A percentile compares a stretch with the other conserved stretches of the same genome.
Evolutionary conservation across 2,888 invertebrate species (phyloP).

Genomic region (Eristalinus sepulchralis): DNA sequence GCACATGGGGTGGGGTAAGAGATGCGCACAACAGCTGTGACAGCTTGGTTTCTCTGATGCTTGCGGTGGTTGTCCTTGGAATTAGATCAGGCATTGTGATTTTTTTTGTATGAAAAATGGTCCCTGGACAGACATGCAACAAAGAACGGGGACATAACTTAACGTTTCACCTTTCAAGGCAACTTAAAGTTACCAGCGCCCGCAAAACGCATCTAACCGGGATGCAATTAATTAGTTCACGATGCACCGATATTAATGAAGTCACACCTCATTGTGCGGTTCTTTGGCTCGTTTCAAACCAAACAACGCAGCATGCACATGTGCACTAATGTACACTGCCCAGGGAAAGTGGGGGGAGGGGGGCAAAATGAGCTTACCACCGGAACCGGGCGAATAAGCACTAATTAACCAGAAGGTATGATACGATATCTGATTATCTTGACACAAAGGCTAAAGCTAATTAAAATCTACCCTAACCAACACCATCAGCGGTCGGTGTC

Average conservation of each 20-base stretch:
- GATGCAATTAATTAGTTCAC: not conserved
- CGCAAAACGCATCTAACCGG: not conserved
- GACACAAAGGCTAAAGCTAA: slow-evolving; percentile 13
- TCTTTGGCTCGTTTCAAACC: not conserved
- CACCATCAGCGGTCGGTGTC: not conserved
- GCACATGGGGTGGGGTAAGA: not conserved
- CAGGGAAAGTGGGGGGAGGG: no score
- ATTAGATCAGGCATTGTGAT: not conserved
- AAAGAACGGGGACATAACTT: no score
- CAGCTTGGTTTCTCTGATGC: not conserved
- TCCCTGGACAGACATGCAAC: no score
- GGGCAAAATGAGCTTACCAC: not conserved
- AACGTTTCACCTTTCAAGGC: no score
- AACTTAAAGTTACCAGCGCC: not conserved
- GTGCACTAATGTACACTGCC: no score
- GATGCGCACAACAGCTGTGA: not conserved
- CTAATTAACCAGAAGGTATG: slow-evolving; percentile 27
- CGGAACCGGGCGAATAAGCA: not conserved
- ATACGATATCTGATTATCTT: slow-evolving; percentile 39
- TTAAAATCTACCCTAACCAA: slow-evolving; percentile 7
- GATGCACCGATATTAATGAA: not conserved
- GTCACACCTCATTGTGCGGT: not conserved
- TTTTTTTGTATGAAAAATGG: no score
- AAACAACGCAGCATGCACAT: not conserved
- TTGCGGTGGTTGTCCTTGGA: not conserved